Evolutionary conservation across 2,113 vertebrate genomes (phyloP), one percentile per base, ranked within the genome.

Genomic region (Trogon surrucura): DNA sequence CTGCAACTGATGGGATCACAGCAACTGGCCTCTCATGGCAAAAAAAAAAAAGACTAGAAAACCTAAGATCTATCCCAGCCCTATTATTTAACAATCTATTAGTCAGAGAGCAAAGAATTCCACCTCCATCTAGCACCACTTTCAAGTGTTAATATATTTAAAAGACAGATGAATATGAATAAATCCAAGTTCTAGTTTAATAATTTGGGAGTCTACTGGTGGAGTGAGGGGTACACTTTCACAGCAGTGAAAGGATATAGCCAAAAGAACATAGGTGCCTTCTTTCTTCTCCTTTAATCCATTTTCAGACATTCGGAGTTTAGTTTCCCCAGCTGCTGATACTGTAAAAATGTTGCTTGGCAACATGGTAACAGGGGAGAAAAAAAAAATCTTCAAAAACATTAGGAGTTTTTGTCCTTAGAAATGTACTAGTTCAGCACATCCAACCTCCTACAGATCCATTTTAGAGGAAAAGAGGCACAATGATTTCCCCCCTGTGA

Each of bases 331-430:
- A 98, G 97, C 97, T 98, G 97, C 97, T 98, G 97, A 98, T 97
- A 96, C 97, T 98, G 97, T 98, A 97, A 97, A 98, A 98, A 92
- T 97, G 98, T 98, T 98, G 98, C 98, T 97, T 98, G 98, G 98
- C 98, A 98, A 98, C 98, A 96, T 97, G 96, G 95, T 97, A 98
- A 98, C 97, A 62, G 83, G 90, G 97, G 80, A 10, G 41, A 41
- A 64, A 94, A 94, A 95, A 74, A 88, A 94, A 94, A 34, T 91
- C 81, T 97, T 97, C 96, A 96, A 98, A 97, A 98, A 96, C 97
- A 97, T 97, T 96, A 79, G 83, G 88, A 96, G 85, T 97, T 98
- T 96, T 98, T 98, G 97, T 98, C 97, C 97, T 98, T 97, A 91
- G 94, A 97, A 98, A 98, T 97, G 94, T 97, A 97, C 97, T 97